Evolutionary conservation across 2,888 invertebrate genomes (phyloP).

Genomic region (Melanotus villosus): DNA sequence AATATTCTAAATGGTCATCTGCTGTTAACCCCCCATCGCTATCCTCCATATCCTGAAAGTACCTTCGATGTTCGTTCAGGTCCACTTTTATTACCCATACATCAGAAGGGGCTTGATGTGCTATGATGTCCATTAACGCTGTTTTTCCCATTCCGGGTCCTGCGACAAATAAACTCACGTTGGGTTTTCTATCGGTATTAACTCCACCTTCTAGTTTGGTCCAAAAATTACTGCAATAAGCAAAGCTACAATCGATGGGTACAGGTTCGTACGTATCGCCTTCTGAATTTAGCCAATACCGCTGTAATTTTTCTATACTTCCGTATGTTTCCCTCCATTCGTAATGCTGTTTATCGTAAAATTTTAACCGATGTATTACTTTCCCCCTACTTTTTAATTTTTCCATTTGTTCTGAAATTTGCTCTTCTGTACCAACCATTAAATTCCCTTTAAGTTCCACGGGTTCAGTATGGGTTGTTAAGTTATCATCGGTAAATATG

Average conservation of each 20-base stretch:
- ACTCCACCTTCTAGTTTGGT: background rate
- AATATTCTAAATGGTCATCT: too few species aligned
- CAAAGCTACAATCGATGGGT: too few species aligned
- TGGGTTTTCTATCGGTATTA: background rate
- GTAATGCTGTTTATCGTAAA: background rate
- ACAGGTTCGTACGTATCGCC: background rate
- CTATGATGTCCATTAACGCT: constrained; percentile 9
- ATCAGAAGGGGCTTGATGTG: background rate
- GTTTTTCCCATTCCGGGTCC: constrained; percentile 36
- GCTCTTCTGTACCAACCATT: background rate
- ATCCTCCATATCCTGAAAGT: background rate
- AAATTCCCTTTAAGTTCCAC: too few species aligned
- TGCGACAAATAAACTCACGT: constrained; percentile 14
- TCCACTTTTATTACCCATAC: constrained; percentile 24
- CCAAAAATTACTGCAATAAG: too few species aligned
- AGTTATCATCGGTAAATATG: too few species aligned
- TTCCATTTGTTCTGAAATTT: background rate
- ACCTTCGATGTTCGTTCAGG: constrained; percentile 6
- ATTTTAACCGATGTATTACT: background rate
- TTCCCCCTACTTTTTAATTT: background rate
- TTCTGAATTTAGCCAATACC: too few species aligned
- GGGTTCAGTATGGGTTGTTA: too few species aligned
- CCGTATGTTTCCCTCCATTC: background rate
- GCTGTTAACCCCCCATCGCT: background rate
- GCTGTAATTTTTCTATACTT: background rate